phyloP scores from a whole-genome alignment of 2,888 invertebrate species.

The Sphaerophoria taeniata region DNA sequence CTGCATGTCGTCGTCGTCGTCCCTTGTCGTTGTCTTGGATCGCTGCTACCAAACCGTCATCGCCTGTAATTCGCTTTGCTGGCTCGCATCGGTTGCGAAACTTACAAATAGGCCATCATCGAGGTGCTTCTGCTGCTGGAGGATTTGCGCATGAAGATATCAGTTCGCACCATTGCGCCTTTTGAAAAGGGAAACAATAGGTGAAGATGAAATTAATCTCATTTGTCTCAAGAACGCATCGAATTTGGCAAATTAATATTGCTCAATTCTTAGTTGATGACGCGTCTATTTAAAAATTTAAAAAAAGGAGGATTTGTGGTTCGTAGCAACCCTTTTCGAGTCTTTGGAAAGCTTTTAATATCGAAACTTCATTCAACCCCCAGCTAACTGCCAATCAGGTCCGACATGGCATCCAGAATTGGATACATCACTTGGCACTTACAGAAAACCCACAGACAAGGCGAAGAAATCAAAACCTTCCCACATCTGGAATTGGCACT shows the following conservation, averaged over 20 bases:
- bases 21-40: constrained; percentile 7
- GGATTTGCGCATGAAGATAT: constrained; percentile 62
- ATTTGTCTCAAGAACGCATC: constrained; percentile 62
- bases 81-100: constrained; percentile 1
- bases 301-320: too few species aligned
- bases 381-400: neutral
- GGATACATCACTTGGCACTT: constrained; percentile 68
- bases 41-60: neutral
- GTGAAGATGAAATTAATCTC: constrained; percentile 73
- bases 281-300: constrained; percentile 37
- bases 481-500: constrained; percentile 66
- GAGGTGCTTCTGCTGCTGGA: neutral
- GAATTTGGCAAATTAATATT: constrained; percentile 69
- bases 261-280: constrained; percentile 61
- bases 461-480: constrained; percentile 10
- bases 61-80: neutral
- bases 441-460: neutral
- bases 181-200: constrained; percentile 63
- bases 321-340: too few species aligned
- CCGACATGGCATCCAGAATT: neutral
- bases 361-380: too few species aligned
- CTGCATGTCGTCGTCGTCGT: constrained; percentile 11
- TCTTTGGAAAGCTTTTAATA: too few species aligned
- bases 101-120: constrained; percentile 58
- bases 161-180: constrained; percentile 48